Conservation (phyloP, 2,797 vertebrate genomes). For the Rhincodon typus region DNA sequence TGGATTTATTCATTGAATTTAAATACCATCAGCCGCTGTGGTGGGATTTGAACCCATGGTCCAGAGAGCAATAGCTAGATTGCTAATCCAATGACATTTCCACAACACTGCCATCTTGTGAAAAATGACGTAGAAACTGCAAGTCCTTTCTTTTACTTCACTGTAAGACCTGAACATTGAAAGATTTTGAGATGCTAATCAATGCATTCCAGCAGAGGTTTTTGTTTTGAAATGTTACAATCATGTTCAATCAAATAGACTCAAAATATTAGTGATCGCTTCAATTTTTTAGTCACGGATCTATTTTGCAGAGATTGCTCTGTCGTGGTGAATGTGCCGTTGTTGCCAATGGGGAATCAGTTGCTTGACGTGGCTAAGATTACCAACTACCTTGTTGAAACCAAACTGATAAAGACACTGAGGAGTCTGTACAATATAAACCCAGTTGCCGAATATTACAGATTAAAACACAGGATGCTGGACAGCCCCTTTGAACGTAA, state of each 20-base stretch:
- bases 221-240: no score
- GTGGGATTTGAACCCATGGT: no score
- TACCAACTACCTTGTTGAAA: constrained; percentile 64
- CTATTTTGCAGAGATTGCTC: constrained; percentile 57
- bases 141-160: not conserved
- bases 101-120: not conserved
- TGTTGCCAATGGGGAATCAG: constrained; percentile 49
- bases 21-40: no score
- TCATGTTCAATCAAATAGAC: not conserved
- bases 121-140: not conserved
- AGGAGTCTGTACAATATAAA: constrained; percentile 52
- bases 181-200: not conserved
- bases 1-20: no score
- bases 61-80: no score
- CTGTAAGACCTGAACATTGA: not conserved
- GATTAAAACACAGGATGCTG: constrained; percentile 64
- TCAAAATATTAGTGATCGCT: not conserved
- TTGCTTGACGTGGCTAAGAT: constrained; percentile 52
- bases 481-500: constrained; percentile 70
- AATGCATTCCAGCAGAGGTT: not conserved
- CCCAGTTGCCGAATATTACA: constrained; percentile 61
- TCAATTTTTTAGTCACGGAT: no score
- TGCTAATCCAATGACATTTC: no score
- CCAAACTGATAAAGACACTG: constrained; percentile 66
- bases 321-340: constrained; percentile 52